Evolutionary conservation across 2,888 invertebrate species (phyloP).

Genomic region (Caenorhabditis drosophilae): DNA sequence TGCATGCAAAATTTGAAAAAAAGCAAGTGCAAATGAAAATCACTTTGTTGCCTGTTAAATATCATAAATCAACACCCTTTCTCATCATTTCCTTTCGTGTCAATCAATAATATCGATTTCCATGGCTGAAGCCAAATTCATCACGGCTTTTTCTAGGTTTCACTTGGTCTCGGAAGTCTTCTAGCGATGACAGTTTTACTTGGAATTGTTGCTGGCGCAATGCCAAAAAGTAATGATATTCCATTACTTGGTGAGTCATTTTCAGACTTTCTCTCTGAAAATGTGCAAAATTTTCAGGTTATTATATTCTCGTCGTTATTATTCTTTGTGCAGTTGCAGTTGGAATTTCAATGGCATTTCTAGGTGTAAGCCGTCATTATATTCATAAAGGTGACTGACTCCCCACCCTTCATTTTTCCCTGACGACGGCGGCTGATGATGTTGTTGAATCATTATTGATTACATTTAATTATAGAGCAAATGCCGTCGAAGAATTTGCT

Average conservation of each 20-base stretch:
- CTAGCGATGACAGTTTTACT: conserved; percentile 62
- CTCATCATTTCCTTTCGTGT: too few relatives aligned
- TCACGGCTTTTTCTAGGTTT: conserved; percentile 47
- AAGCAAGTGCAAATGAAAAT: too few relatives aligned
- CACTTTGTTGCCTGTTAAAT: too few relatives aligned
- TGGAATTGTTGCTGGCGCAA: conserved; percentile 63
- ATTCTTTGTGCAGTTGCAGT: conserved; percentile 62
- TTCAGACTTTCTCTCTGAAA: too few relatives aligned
- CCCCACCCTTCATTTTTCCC: too few relatives aligned
- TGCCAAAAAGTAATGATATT: conserved; percentile 65
- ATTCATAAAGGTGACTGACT: conserved; percentile 58
- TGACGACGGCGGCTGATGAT: too few relatives aligned
- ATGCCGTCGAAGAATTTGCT: conserved; percentile 41
- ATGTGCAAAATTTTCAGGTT: conserved; percentile 31
- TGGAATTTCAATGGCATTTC: conserved; percentile 58
- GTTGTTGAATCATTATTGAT: too few relatives aligned
- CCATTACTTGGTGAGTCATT: conserved; percentile 60
- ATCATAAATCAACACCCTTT: too few relatives aligned
- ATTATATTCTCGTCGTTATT: conserved; percentile 63
- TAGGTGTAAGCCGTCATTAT: conserved; percentile 56
- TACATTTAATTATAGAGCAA: conserved; percentile 28
- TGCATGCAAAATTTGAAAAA: conserved; percentile 4
- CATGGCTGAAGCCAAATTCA: too few relatives aligned
- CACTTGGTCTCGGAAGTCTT: conserved; percentile 58
- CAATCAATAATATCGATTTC: too few relatives aligned